These are phyloP conservation scores for Zygogramma bicolorata DNA, from an alignment of 2,888 invertebrate genomes.

Conservation along the genomic window DNA sequence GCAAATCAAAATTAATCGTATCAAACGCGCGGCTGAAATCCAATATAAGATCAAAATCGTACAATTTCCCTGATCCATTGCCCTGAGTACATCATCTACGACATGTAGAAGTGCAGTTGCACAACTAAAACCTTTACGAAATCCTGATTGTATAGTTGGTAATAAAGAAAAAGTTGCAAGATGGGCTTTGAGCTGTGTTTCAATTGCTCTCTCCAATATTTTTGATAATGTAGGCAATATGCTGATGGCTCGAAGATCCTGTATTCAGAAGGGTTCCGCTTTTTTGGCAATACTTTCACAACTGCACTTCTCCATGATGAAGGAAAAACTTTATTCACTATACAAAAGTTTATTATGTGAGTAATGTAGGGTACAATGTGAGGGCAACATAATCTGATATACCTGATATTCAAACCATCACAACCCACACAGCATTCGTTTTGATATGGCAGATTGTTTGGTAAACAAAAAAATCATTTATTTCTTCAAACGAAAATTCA, in stretches of 20 bases:
- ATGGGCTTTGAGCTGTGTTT: no score
- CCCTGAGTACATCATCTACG: background rate
- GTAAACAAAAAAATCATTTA: slow-evolving; percentile 14
- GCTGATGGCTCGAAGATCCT: slow-evolving; percentile 1
- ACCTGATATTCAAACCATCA: slow-evolving; percentile 1
- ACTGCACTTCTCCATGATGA: background rate
- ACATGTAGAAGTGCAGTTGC: background rate
- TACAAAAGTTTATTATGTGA: slow-evolving; percentile 4
- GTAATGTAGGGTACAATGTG: slow-evolving; percentile 2
- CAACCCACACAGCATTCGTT: slow-evolving; percentile 9
- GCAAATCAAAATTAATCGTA: background rate
- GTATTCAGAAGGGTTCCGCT: slow-evolving; percentile 3
- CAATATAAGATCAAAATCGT: slow-evolving; percentile 11
- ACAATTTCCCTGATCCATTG: background rate
- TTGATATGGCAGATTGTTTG: slow-evolving; percentile 15
- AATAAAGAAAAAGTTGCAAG: slow-evolving; percentile 6
- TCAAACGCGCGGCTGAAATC: slow-evolving; percentile 24
- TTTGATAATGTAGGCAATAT: no score
- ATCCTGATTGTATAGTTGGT: background rate
- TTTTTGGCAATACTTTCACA: slow-evolving; percentile 21
- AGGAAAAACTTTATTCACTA: background rate
- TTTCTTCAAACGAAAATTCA: slow-evolving; percentile 1
- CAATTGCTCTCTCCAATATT: no score
- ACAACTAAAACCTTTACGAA: background rate
- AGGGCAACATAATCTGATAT: slow-evolving; percentile 14